Percentiles rank a stretch among this genome's conserved stretches.
Conservation (phyloP, 2,113 vertebrate genomes). For the Dicrurus megarhynchus region DNA sequence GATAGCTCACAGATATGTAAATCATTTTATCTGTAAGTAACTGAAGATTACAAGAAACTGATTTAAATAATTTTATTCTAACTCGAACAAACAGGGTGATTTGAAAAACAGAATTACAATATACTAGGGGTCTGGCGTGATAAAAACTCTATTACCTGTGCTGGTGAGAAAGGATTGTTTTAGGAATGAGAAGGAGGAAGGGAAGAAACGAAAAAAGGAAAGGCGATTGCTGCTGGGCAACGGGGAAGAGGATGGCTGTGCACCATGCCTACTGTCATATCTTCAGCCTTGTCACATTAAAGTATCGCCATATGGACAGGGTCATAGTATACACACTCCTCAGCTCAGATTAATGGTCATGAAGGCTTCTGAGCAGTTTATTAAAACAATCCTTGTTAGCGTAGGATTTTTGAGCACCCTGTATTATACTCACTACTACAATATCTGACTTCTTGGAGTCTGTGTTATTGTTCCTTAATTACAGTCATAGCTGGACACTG, state of each 20-base stretch:
- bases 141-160: neutral
- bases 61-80: constrained; percentile 36
- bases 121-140: neutral
- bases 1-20: constrained; percentile 26
- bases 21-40: constrained; percentile 47
- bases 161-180: constrained; percentile 16
- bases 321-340: neutral
- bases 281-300: neutral
- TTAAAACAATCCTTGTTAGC: constrained; percentile 22
- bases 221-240: neutral
- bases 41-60: constrained; percentile 16
- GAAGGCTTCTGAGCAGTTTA: constrained; percentile 35
- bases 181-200: neutral
- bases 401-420: neutral
- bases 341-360: constrained; percentile 6
- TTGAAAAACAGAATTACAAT: constrained; percentile 19
- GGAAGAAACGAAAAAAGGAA: neutral
- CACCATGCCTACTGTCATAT: neutral
- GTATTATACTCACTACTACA: fast-evolving
- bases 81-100: constrained; percentile 37
- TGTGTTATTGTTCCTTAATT: neutral
- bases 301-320: fast-evolving
- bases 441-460: neutral
- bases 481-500: neutral
- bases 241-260: neutral